Evolutionary conservation across 2,888 invertebrate genomes (phyloP).

Genomic region (Melanargia galathea): DNA sequence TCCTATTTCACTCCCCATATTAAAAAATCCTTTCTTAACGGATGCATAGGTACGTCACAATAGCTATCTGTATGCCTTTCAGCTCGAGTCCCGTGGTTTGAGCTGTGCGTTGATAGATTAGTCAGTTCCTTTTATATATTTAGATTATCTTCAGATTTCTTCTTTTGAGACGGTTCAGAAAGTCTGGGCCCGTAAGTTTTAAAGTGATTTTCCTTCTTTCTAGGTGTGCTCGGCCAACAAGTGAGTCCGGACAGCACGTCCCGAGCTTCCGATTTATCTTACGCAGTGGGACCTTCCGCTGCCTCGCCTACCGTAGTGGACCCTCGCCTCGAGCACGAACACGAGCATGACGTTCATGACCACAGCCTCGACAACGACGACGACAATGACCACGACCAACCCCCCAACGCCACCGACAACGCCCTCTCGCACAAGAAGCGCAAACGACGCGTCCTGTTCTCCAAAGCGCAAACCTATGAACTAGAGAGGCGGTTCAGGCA

Average conservation of each 20-base stretch:
- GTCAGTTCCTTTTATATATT: too few relatives aligned
- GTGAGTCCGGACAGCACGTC: constrained; percentile 94
- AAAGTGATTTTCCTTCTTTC: constrained; percentile 32
- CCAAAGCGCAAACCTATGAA: constrained; percentile 98
- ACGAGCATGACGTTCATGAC: constrained; percentile 80
- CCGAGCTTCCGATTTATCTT: constrained; percentile 89
- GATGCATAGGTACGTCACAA: too few relatives aligned
- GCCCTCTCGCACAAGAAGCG: constrained; percentile 90
- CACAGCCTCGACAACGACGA: constrained; percentile 83
- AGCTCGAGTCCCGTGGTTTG: too few relatives aligned
- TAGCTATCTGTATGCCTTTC: too few relatives aligned
- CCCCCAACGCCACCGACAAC: constrained; percentile 62
- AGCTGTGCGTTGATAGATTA: too few relatives aligned
- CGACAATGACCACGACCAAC: constrained; percentile 78
- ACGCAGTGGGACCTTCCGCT: constrained; percentile 71
- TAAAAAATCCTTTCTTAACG: too few relatives aligned
- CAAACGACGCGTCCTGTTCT: constrained; percentile 97
- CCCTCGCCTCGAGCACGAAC: constrained; percentile 60
- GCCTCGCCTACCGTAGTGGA: constrained; percentile 65
- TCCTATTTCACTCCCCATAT: too few relatives aligned
- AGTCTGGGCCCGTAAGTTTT: too few relatives aligned
- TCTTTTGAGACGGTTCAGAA: too few relatives aligned
- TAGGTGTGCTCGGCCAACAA: constrained; percentile 84
- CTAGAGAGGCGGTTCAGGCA: constrained; percentile 96
- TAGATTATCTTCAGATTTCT: too few relatives aligned